These are phyloP conservation scores for Melikaiella ostensackeni DNA, from an alignment of 2,888 invertebrate species.

Conservation along the genomic window DNA sequence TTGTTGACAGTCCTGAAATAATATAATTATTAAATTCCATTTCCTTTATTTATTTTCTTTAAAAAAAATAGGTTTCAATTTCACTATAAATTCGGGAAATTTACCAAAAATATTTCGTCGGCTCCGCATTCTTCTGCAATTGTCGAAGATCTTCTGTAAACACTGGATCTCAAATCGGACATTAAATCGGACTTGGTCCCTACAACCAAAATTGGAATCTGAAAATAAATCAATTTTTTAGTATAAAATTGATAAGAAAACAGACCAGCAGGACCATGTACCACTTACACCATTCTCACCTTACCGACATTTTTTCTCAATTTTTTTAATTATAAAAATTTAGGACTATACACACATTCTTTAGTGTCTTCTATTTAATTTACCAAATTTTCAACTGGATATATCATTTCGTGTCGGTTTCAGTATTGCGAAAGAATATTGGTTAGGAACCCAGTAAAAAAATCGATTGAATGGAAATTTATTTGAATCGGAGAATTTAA, in stretches of 20 bases:
- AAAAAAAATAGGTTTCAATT: neutral
- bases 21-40: slow-evolving; percentile 23
- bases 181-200: slow-evolving; percentile 95
- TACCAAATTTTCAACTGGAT: no score
- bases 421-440: neutral
- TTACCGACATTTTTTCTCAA: no score
- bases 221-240: slow-evolving; percentile 65
- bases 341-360: no score
- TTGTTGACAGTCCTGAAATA: slow-evolving; percentile 80
- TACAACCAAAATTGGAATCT: slow-evolving; percentile 95
- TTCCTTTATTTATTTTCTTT: slow-evolving; percentile 40
- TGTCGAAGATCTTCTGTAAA: slow-evolving; percentile 82
- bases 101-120: slow-evolving; percentile 93
- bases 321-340: no score
- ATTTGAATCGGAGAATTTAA: no score
- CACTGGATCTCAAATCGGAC: slow-evolving; percentile 84
- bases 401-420: no score
- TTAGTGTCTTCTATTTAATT: no score
- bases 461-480: no score
- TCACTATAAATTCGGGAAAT: slow-evolving; percentile 8
- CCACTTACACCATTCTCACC: no score
- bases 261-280: no score
- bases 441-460: no score
- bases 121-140: slow-evolving; percentile 94
- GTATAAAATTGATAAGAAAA: neutral